Evolutionary conservation across 2,888 invertebrate genomes (phyloP).

Genomic region (Penaeus monodon): DNA sequence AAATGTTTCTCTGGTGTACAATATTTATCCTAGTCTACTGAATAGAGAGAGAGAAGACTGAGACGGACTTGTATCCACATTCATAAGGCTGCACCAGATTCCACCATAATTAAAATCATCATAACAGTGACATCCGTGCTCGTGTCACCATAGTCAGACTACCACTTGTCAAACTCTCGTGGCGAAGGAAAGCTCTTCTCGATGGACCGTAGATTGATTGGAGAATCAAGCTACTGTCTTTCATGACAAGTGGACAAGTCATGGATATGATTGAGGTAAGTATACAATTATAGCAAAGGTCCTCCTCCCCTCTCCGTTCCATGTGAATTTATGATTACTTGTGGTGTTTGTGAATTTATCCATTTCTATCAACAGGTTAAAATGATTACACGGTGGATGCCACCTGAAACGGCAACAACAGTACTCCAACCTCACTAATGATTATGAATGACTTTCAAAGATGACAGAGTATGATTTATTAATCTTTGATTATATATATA

Average conservation of each 20-base stretch:
- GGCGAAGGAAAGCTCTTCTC: conserved; percentile 95
- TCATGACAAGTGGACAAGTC: conserved; percentile 86
- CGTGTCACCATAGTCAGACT: conserved; percentile 87
- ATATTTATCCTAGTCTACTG: no score
- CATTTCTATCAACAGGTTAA: conserved; percentile 68
- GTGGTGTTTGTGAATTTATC: no score
- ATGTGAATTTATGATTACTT: not conserved
- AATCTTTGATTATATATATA: not conserved
- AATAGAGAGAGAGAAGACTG: no score
- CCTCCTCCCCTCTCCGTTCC: not conserved
- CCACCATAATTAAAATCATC: no score
- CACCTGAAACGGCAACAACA: conserved; percentile 95
- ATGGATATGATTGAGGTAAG: conserved; percentile 87
- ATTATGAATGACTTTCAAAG: conserved; percentile 94
- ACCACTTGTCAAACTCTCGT: conserved; percentile 79
- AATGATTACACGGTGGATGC: conserved; percentile 85
- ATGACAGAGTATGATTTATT: conserved; percentile 75
- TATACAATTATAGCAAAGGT: not conserved
- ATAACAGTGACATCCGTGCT: conserved; percentile 84
- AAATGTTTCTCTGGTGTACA: no score
- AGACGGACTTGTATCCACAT: no score
- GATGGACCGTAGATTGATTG: conserved; percentile 91
- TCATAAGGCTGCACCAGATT: no score
- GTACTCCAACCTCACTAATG: conserved; percentile 85
- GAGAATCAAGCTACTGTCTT: conserved; percentile 96